A percentile compares a stretch with the other conserved stretches of the same genome.
These are phyloP conservation scores for Scylla paramamosain DNA, from an alignment of 1,140 invertebrate species.

Conservation along the genomic window DNA sequence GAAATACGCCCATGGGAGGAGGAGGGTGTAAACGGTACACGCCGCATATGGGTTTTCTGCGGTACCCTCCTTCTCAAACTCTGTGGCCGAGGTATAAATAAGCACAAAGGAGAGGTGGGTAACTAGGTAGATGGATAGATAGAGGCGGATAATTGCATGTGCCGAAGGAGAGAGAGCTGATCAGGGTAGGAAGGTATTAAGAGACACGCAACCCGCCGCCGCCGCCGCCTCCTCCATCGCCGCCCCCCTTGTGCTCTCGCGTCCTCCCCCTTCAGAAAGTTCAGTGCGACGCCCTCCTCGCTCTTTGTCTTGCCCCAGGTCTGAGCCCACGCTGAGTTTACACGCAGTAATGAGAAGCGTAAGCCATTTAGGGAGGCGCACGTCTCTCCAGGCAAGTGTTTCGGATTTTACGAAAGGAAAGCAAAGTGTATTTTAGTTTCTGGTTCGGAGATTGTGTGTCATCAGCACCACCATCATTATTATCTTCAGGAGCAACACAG, in stretches of 20 bases:
- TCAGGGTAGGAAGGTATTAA: not conserved
- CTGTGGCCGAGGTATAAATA: not conserved
- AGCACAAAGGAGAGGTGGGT: not conserved
- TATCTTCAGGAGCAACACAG: too few relatives aligned
- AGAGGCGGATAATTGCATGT: conserved; percentile 5
- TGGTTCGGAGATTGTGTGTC: too few relatives aligned
- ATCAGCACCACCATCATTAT: not conserved
- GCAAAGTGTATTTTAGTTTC: too few relatives aligned
- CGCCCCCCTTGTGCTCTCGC: not conserved
- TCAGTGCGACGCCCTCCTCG: too few relatives aligned
- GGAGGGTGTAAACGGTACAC: not conserved
- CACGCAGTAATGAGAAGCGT: not conserved
- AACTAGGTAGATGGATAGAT: not conserved
- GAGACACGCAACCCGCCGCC: not conserved
- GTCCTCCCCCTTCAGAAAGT: not conserved
- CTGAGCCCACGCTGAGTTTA: not conserved
- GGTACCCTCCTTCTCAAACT: not conserved
- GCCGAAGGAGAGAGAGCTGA: not conserved
- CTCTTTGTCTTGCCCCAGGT: not conserved
- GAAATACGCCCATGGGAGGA: not conserved
- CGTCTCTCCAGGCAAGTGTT: too few relatives aligned
- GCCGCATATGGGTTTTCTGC: not conserved
- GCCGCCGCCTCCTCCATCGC: not conserved
- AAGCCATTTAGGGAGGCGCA: too few relatives aligned
- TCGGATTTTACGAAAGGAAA: too few relatives aligned